Evolutionary conservation across 1,140 invertebrate genomes (phyloP).

Genomic region (Apis laboriosa): DNA sequence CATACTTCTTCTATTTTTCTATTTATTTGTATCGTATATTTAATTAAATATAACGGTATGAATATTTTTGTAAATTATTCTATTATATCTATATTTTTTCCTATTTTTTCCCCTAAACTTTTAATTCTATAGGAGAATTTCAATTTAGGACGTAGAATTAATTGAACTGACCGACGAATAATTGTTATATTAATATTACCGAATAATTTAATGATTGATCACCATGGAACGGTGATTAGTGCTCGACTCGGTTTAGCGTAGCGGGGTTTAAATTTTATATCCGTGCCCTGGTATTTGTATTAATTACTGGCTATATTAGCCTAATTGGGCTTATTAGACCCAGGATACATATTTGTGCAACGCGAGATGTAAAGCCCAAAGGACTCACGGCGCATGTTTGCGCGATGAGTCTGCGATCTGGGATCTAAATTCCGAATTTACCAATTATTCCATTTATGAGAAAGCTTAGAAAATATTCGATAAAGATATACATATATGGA

Average conservation of each 20-base stretch:
- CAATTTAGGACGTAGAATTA: background rate
- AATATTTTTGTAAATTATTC: too few species aligned
- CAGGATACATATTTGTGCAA: slow-evolving; percentile 33
- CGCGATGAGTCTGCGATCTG: background rate
- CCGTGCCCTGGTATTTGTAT: slow-evolving; percentile 24
- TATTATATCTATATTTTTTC: too few species aligned
- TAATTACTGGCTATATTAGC: slow-evolving; percentile 39
- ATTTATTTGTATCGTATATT: too few species aligned
- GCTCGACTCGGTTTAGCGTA: background rate
- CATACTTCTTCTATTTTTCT: too few species aligned
- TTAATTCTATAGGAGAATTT: background rate
- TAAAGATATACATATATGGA: background rate
- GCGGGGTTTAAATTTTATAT: slow-evolving; percentile 29
- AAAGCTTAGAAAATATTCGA: background rate
- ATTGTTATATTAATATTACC: background rate
- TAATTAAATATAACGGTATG: too few species aligned
- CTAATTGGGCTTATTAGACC: slow-evolving; percentile 44
- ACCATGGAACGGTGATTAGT: background rate
- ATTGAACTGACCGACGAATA: background rate
- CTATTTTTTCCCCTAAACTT: too few species aligned
- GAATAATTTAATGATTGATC: slow-evolving; percentile 14
- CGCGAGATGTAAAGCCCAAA: slow-evolving; percentile 29
- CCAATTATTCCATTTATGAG: background rate
- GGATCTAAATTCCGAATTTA: background rate
- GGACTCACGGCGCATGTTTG: slow-evolving; percentile 26